Base-by-base conservation (phyloP, 2,888 invertebrate genomes). In the Petrolisthes cinctipes region DNA sequence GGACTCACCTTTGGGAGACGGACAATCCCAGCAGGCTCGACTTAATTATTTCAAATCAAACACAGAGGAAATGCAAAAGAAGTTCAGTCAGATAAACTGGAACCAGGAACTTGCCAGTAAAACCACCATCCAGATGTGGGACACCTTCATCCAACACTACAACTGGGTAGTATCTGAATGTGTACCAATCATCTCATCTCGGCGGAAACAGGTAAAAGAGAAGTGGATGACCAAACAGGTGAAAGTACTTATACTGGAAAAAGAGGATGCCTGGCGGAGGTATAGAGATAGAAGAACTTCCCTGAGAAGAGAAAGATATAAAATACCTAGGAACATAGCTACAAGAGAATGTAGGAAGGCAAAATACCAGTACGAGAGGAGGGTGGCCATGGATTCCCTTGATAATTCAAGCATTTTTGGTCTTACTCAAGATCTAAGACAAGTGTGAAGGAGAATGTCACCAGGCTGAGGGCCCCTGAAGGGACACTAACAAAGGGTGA, bases 331-430 rank as follows among this genome's bases (percentile, higher is more conserved):
- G 37, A 76, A 76, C 37, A 37, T 23, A 76, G 76, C 11, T 4
- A 76, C 76, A 76, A 76, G 76, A 23, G 20, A 23, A 76, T 6
- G 6, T n/a, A 73, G n/a, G 73, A 17, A 14, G n/a, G 79, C 79
- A 5, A 79, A 79, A 56, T 9, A 53, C 53, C 56, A 54, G 14
- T 80, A 80, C 11, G 76, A 76, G 23, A 76, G 11, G 5, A 7
- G 11, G 11, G 37, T 23, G 37, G 37, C 76, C 4, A 37, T 4
- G 4, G 5, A 37, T 23, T 76, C 23, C 5, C 11, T 20, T 5
- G 37, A 20, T 5, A 37, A 76, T 37, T 11, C 76, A 76, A 76
- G 37, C 76, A 76, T 76, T 76, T 76, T 76, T 76, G 76, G 76
- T 4, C 76, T 5, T 76, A 76, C 11, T 4, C 23, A 20, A 20